Conservation (phyloP, 2,888 invertebrate genomes). For the Lasioglossum villosulum region DNA sequence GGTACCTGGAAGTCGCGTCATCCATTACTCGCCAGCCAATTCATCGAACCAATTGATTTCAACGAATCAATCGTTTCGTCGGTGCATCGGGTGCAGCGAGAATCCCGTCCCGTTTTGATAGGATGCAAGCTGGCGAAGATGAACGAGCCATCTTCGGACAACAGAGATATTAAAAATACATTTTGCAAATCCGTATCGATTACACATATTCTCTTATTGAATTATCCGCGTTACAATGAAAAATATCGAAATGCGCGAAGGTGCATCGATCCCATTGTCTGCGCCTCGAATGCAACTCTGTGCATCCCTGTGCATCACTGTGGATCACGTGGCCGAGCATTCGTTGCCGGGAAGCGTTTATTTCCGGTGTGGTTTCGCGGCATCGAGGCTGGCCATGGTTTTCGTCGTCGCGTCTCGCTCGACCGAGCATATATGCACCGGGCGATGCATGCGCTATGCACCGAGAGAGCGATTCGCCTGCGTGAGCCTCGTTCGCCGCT, state of each 20-base stretch:
- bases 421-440: slow-evolving; percentile 28
- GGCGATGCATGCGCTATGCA: not conserved
- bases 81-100: not conserved
- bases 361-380: slow-evolving; percentile 44
- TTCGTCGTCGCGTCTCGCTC: slow-evolving; percentile 6
- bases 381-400: slow-evolving; percentile 31
- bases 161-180: too few species aligned
- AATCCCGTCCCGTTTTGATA: not conserved
- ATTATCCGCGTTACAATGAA: too few species aligned
- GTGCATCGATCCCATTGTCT: not conserved
- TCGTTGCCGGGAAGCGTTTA: slow-evolving; percentile 32
- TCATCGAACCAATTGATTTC: slow-evolving; percentile 1
- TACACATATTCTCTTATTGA: too few species aligned
- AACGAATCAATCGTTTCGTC: not conserved
- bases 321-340: not conserved
- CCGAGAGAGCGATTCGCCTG: not conserved
- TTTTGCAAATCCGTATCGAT: too few species aligned
- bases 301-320: not conserved
- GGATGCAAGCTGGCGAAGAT: too few species aligned
- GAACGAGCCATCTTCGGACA: too few species aligned
- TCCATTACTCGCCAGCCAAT: slow-evolving; percentile 5
- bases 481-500: slow-evolving; percentile 40
- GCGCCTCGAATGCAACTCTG: not conserved
- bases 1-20: slow-evolving; percentile 13
- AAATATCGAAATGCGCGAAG: not conserved